Evolutionary conservation across 2,888 invertebrate genomes (phyloP).

Genomic region (Limulus polyphemus): DNA sequence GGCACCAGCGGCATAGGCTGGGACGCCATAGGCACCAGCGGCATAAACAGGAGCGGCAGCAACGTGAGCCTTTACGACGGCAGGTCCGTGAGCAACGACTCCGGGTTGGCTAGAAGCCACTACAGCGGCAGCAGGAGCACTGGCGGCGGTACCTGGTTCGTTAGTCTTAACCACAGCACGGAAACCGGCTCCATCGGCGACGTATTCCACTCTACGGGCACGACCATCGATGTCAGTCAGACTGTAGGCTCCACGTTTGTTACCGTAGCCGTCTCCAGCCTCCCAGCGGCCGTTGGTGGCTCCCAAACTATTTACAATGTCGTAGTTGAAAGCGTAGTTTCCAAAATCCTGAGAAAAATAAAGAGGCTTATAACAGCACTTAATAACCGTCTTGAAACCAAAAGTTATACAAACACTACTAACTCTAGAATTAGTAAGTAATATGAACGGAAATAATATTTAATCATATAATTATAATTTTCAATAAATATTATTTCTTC

Average conservation of each 20-base stretch:
- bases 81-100: constrained; percentile 7
- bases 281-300: constrained; percentile 20
- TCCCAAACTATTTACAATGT: constrained; percentile 18
- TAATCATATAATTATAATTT: too few relatives aligned
- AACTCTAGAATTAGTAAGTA: too few relatives aligned
- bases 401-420: too few relatives aligned
- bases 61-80: constrained; percentile 9
- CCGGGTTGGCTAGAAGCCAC: constrained; percentile 14
- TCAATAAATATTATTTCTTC: too few relatives aligned
- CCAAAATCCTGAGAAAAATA: constrained; percentile 11
- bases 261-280: constrained; percentile 22
- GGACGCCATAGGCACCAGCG: constrained; percentile 10
- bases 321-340: constrained; percentile 19
- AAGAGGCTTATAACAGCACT: too few relatives aligned
- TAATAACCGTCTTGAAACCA: too few relatives aligned
- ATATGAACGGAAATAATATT: too few relatives aligned
- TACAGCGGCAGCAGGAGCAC: constrained; percentile 18
- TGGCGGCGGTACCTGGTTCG: constrained; percentile 22
- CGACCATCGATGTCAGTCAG: constrained; percentile 24
- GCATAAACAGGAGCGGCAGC: constrained; percentile 8
- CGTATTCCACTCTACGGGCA: constrained; percentile 22
- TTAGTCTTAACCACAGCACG: constrained; percentile 18
- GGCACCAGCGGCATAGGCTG: constrained; percentile 6
- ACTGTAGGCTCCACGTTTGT: constrained; percentile 24
- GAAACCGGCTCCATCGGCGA: constrained; percentile 18